phyloP scores from a whole-genome alignment of 2,888 invertebrate genomes.

The Hipparchia semele region DNA sequence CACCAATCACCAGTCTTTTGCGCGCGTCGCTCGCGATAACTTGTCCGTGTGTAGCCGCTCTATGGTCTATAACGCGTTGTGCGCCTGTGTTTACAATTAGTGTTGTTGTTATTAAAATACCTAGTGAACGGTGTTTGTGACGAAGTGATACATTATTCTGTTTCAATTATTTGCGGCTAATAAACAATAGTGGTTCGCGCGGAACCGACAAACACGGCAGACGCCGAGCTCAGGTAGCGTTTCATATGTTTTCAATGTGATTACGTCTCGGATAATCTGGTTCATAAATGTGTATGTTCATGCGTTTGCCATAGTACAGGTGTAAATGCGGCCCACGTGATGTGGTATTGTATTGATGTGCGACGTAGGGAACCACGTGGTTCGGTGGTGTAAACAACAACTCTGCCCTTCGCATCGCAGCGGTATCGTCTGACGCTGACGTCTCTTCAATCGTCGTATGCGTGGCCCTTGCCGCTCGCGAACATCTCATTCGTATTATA shows the following conservation, averaged over 20 bases:
- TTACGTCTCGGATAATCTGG: constrained; percentile 59
- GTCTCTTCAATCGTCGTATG: no score
- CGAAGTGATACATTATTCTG: constrained; percentile 51
- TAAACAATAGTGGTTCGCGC: constrained; percentile 59
- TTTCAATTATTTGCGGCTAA: constrained; percentile 44
- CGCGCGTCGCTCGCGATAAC: constrained; percentile 68
- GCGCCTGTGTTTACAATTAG: constrained; percentile 73
- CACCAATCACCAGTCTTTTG: constrained; percentile 63
- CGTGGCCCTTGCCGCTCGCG: no score
- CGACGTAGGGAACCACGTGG: constrained; percentile 71
- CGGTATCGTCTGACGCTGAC: neutral
- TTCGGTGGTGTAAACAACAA: constrained; percentile 69
- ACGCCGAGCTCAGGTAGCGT: constrained; percentile 77
- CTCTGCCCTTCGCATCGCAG: constrained; percentile 57
- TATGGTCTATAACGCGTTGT: constrained; percentile 60
- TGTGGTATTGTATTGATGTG: constrained; percentile 55
- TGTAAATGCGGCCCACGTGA: constrained; percentile 70
- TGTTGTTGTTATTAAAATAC: constrained; percentile 56
- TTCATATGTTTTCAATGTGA: constrained; percentile 71
- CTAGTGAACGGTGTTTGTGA: constrained; percentile 66
- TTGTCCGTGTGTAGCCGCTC: constrained; percentile 50
- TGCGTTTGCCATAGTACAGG: constrained; percentile 48
- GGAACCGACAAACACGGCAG: constrained; percentile 70
- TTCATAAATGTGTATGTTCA: constrained; percentile 48
- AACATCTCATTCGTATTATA: no score